Base-by-base conservation (phyloP, 2,888 invertebrate genomes). In the Crematogaster levior region DNA sequence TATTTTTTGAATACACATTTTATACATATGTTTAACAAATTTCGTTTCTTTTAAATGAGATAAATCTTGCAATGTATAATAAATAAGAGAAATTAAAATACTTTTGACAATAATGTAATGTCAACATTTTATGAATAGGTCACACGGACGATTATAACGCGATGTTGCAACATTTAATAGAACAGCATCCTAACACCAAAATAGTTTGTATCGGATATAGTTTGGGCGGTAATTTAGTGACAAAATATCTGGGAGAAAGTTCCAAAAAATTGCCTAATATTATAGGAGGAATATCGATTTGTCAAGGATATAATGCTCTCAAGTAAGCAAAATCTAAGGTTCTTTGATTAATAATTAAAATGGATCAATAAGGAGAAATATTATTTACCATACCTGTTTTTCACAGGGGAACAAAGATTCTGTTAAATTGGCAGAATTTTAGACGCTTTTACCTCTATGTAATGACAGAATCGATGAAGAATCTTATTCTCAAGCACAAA, bases 261-360 rank as follows among this genome's bases (percentile, higher is more conserved):
- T 95, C 95, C 86, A 95, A 95, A 85, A 96, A 96, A 89, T 96
- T 97, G 1, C 90, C 95, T 21, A 97, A 96, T 92, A 97, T 99
- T 81, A 97, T 98, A 90, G 98, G 98, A 73, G 99, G 97, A 40
- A 97, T 99, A 91, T 98, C 98, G 46, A 97, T 99, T 92, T 98
- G 99, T 93, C 99, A 99, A 95, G 99, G 99, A 91, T 99, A 99
- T 94, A 97, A 98, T 94, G 98, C 98, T 60, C 96, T 97, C 84
- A 97, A 97, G 98, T 98, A 95, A 96, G 10, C 18, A 97, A 96
- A 83, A 56, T 48, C 73, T 34, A 15, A 15, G 46, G 24, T 66
- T 61, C 7, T 61, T 72, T 40, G 12, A 12, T 21, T 48, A 58
- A 70, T 3, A 46, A 74, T 46, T 43, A 58, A 65, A 37, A 65